Percentiles rank a stretch among this genome's conserved stretches.
Evolutionary conservation across 2,113 vertebrate genomes (phyloP).

Genomic region (Paraplagusia blochii): DNA sequence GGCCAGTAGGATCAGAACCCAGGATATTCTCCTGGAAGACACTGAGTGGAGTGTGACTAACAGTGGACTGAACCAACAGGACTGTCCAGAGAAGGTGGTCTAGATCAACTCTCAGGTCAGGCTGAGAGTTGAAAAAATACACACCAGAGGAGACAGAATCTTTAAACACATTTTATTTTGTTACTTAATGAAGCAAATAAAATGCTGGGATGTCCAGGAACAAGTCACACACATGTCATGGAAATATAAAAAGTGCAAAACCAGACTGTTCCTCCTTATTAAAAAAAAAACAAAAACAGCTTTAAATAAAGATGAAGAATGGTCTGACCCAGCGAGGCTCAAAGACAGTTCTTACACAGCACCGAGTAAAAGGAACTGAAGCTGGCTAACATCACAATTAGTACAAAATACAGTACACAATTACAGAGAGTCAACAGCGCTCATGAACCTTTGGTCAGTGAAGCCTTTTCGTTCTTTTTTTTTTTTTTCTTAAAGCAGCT

Average conservation of each 20-base stretch:
- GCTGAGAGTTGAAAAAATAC: slow-evolving; percentile 3
- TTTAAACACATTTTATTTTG: slow-evolving; percentile 73
- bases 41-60: slow-evolving; percentile 1
- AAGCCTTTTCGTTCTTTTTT: slow-evolving; percentile 55
- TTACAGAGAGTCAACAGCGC: slow-evolving; percentile 56
- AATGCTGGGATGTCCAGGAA: slow-evolving; percentile 68
- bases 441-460: slow-evolving; percentile 65
- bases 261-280: slow-evolving; percentile 70
- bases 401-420: slow-evolving; percentile 72
- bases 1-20: background rate
- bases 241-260: slow-evolving; percentile 79
- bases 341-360: slow-evolving; percentile 68
- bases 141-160: slow-evolving; percentile 13
- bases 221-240: slow-evolving; percentile 71
- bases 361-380: slow-evolving; percentile 57
- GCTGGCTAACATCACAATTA: slow-evolving; percentile 58
- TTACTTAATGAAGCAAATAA: slow-evolving; percentile 75
- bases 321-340: slow-evolving; percentile 66
- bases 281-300: slow-evolving; percentile 71
- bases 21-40: background rate
- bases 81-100: slow-evolving; percentile 10
- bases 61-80: slow-evolving; percentile 4
- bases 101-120: slow-evolving; percentile 11
- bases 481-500: slow-evolving; percentile 55
- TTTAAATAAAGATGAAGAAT: slow-evolving; percentile 62